Evolutionary conservation across 2,888 invertebrate genomes (phyloP), one percentile per base, ranked within the genome.

Genomic region (Campaea margaritaria): DNA sequence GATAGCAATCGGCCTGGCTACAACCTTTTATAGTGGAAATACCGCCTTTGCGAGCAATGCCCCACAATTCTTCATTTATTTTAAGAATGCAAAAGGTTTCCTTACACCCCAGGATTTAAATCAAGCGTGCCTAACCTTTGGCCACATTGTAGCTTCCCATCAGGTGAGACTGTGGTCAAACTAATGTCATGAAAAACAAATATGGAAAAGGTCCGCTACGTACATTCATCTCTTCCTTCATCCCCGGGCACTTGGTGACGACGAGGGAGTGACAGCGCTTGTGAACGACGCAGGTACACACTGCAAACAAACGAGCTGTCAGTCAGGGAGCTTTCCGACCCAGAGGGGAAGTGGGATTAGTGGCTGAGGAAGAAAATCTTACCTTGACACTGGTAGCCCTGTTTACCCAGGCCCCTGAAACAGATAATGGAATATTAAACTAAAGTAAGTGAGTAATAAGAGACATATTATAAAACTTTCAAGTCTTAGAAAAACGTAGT

Each of bases 211-310:
- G 48, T 42, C 7, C 12, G 42, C 15, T 54, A 60, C 41, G 12
- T 59, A 58, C 48, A 68, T 83, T 89, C 83, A 94, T 96, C 94
- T 96, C 96, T 84, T 97, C 97, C 89, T 97, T 98, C 95, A 98
- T 98, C 69, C 99, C 99, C 57, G 99, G 99, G 93, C 99, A 99
- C 93, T 98, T 99, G 82, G 99, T 99, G 78, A 99, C 98, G 72
- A 99, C 98, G 68, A 96, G 96, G 77, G 96, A 96, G 92, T 99
- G 99, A 87, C 99, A 99, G 83, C 99, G 95, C 91, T 99, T 99
- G 94, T 99, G 99, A 69, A 99, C 99, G 81, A 99, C 99, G 89
- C 98, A 98, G 62, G 99, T 99, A 91, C 99, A 99, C 69, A 99
- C 99, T 99, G 94, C 0, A 59, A 36, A 15, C 10, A 31, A 45